A percentile compares a stretch with the other conserved stretches of the same genome.
Conservation (phyloP, 2,888 invertebrate species). For the Pycnomerus fuliginosus region DNA sequence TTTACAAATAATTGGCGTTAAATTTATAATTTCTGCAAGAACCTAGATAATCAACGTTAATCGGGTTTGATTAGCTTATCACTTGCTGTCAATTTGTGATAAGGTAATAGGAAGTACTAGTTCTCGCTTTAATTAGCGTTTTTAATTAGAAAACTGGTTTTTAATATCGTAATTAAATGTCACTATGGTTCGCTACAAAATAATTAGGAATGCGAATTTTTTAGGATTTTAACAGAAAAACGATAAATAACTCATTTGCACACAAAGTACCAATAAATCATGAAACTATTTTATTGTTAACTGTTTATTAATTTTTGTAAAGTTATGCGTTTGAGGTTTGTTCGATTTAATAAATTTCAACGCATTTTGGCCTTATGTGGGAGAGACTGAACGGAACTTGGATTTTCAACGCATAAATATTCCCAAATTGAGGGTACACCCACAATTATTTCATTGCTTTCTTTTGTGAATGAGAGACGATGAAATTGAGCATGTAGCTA, state of each 20-base stretch:
- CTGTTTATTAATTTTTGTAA: constrained; percentile 9
- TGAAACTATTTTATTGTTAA: constrained; percentile 12
- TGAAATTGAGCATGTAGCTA: no score
- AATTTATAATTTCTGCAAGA: no score
- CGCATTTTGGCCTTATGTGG: constrained; percentile 22
- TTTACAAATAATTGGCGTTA: no score
- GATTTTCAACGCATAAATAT: constrained; percentile 19
- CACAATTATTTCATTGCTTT: no score
- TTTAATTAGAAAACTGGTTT: constrained; percentile 14
- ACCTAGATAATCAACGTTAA: no score
- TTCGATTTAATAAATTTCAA: background rate
- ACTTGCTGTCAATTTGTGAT: constrained; percentile 2
- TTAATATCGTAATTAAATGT: constrained; percentile 14
- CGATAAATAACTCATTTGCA: constrained; percentile 15
- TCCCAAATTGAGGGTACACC: constrained; percentile 15
- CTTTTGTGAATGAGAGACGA: no score
- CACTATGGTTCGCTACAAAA: no score
- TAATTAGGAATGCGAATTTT: constrained; percentile 12
- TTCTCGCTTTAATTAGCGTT: constrained; percentile 14
- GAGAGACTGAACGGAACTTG: constrained; percentile 23
- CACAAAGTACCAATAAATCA: constrained; percentile 16
- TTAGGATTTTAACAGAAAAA: constrained; percentile 11
- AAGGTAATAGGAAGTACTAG: constrained; percentile 12
- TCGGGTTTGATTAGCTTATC: constrained; percentile 10
- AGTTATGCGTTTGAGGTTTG: background rate